Base-by-base conservation (phyloP, 2,888 invertebrate species). In the Papilio protenor region DNA sequence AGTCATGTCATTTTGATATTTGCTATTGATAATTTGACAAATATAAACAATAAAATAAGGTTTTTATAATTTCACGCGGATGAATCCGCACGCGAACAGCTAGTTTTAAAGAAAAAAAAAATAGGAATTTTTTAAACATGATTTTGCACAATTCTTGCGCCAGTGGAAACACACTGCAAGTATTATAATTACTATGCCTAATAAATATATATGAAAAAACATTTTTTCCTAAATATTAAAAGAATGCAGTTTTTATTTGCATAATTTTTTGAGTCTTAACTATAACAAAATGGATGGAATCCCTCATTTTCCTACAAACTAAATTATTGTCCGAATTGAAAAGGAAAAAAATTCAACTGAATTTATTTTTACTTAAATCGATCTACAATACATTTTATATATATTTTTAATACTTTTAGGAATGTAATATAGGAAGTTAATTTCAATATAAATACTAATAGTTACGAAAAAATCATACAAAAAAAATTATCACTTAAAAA, bases 241-340 rank as follows among this genome's bases (percentile, higher is more conserved):
- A 69, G 21, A 69, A 69, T 21, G 66, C 66, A 45, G 45, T 45
- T n/a, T n/a, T 11, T 40, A 12, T 12, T 3, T 18, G 33, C 16
- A 64, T 33, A 61, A 27, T 27, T 27, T n/a, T 11, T 3, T n/a
- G 18, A 27, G 16, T 23, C 71, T 59, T 16, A 77, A 11, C 71
- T 75, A 77, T 23, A 78, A 78, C 77, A 74, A 78, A 75, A 78
- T 78, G 77, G 77, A 78, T 78, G 77, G 77, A 78, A 52, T 78
- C 59, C 45, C 71, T 77, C 47, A 16, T 21, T 40, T 77, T 72
- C 49, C 76, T 78, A 78, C 49, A 64, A 66, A 71, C 75, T 75
- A 75, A 78, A 71, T 78, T 78, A 78, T 78, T 78, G 77, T 78
- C 77, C 55, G 47, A 75, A 61, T 59, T 75, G n/a, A 33, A 45